Base-by-base conservation (phyloP, 2,797 vertebrate species). In the Telmatherina bonti region DNA sequence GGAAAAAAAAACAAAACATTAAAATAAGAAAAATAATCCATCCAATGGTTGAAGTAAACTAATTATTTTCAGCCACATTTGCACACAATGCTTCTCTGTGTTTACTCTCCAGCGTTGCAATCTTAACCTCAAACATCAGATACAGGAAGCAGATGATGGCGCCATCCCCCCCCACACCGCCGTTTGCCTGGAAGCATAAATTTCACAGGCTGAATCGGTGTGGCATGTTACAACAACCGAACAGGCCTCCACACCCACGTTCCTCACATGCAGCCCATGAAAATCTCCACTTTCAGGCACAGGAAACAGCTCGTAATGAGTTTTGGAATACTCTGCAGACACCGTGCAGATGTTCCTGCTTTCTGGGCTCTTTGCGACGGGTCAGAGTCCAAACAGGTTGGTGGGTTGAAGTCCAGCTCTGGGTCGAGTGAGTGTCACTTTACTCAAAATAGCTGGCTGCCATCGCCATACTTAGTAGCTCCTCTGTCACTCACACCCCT, bases 361-460 rank as follows among this genome's bases (percentile, higher is more conserved):
- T 52, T 9, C 33, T 53, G 22, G 2, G 51, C 52, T 7, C 7
- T 13, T 29, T 52, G 36, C 24, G 33, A 33, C 54, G 27, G 6
- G 20, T 38, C 33, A 10, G 54, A 53, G 58, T 61, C 33, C 16
- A 62, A 52, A 35, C 67, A 7, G 62, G 74, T 72, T 7, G 55
- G 74, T 75, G 24, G 76, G 69, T 54, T 22, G 38, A 33, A 64
- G 57, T 30, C 10, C 5, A 2, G 18, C 9, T 72, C 8, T 38
- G 55, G 43, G 61, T 35, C 15, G 5, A 35, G 26, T 47, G 47
- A 63, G 26, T 51, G 74, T 69, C 52, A 38, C 61, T 36, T 22
- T 5, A 60, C 87, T 80, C 22, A 83, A 85, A 88, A 90, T 88
- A 88, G 75, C 78, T 31, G 59, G 67, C 73, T 53, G 68, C 70